A percentile compares a stretch with the other conserved stretches of the same genome.
These are phyloP conservation scores for Lasioglossum lativentre DNA, from an alignment of 2,888 invertebrate genomes.

Conservation along the genomic window DNA sequence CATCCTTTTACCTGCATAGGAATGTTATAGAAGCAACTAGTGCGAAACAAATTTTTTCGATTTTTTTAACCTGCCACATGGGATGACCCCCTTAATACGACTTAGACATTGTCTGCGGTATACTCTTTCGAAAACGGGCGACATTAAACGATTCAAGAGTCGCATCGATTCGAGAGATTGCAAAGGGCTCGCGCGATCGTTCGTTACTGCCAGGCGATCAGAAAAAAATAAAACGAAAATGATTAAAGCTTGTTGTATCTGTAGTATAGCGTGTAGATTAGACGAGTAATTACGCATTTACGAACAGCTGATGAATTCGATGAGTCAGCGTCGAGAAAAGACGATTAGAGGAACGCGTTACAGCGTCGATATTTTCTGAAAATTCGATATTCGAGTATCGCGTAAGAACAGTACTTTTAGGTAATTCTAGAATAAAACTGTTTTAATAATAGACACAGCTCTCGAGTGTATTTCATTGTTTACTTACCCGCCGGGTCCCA, in stretches of 20 bases:
- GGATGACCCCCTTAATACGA: no score
- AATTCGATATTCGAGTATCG: constrained; percentile 5
- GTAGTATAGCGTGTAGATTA: constrained; percentile 30
- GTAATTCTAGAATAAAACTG: constrained; percentile 30
- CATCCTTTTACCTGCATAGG: no score
- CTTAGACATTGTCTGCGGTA: no score
- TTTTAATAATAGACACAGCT: constrained; percentile 11
- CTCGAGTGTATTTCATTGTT: background rate
- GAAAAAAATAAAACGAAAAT: background rate
- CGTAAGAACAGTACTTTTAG: constrained; percentile 12
- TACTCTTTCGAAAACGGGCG: background rate
- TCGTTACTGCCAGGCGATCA: constrained; percentile 12
- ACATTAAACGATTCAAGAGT: background rate
- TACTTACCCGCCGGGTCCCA: background rate
- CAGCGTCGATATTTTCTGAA: constrained; percentile 1
- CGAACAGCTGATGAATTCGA: constrained; percentile 21
- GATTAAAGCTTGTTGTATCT: constrained; percentile 15
- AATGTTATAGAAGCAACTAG: no score
- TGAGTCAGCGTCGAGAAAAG: background rate
- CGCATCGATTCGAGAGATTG: constrained; percentile 12
- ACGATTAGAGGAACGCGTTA: background rate
- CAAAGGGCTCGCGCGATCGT: constrained; percentile 43
- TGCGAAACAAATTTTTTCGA: no score
- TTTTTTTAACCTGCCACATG: no score
- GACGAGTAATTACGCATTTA: constrained; percentile 11